Conservation (phyloP, 2,888 invertebrate genomes). For the Parasteatoda lunata region DNA sequence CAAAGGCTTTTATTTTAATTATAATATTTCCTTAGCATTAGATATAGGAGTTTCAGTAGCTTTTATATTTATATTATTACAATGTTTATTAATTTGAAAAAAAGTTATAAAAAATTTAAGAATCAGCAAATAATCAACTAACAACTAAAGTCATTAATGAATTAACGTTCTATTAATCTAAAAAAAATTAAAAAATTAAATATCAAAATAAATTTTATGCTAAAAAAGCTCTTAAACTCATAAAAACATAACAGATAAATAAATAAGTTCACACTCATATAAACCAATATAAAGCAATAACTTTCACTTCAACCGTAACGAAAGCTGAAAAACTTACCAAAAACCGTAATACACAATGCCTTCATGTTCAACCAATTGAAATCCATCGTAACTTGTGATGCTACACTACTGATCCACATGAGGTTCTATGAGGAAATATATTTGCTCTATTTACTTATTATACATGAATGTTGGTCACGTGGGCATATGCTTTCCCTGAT, state of each 20-base stretch:
- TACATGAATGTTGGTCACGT: conserved; percentile 52
- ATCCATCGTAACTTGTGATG: conserved; percentile 37
- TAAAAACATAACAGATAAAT: not conserved
- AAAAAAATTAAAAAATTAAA: too few relatives aligned
- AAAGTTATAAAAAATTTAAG: too few relatives aligned
- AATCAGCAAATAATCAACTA: too few relatives aligned
- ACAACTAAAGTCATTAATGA: too few relatives aligned
- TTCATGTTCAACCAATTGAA: conserved; percentile 18
- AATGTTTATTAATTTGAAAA: too few relatives aligned
- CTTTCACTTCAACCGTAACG: not conserved
- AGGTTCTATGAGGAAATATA: conserved; percentile 28
- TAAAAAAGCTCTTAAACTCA: too few relatives aligned
- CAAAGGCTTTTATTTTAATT: too few relatives aligned
- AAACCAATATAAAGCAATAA: not conserved
- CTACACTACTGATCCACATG: conserved; percentile 4
- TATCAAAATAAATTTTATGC: too few relatives aligned
- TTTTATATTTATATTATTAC: too few relatives aligned
- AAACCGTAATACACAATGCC: conserved; percentile 9
- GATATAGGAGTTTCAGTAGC: too few relatives aligned
- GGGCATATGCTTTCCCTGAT: conserved; percentile 49
- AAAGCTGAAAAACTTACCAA: conserved; percentile 31
- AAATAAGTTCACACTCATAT: not conserved
- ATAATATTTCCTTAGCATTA: too few relatives aligned
- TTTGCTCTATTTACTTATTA: conserved; percentile 62
- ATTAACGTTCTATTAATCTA: too few relatives aligned